Percentiles rank a stretch among this genome's conserved stretches.
Evolutionary conservation across 2,797 vertebrate species (phyloP).

Genomic region (Leuciscus waleckii): DNA sequence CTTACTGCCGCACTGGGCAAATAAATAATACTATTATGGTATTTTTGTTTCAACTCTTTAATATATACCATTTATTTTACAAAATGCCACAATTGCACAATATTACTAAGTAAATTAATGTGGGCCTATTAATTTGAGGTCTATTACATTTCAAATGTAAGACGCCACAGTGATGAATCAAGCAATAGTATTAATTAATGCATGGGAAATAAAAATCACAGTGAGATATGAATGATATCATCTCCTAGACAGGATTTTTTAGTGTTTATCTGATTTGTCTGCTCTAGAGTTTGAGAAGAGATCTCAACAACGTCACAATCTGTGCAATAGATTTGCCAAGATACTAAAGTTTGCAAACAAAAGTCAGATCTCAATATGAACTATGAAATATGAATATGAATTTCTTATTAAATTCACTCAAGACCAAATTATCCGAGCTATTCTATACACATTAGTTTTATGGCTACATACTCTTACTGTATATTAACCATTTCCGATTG

Average conservation of each 20-base stretch:
- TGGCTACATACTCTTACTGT: not conserved
- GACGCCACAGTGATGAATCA: not conserved
- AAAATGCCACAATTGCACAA: not conserved
- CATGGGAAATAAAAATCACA: not conserved
- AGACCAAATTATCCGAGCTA: not conserved
- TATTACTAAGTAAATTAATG: not conserved
- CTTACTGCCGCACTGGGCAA: conserved; percentile 28
- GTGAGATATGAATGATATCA: not conserved
- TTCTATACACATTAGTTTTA: not conserved
- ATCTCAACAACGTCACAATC: not conserved
- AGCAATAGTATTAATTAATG: not conserved
- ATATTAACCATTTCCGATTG: not conserved
- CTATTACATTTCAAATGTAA: not conserved
- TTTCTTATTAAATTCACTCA: not conserved
- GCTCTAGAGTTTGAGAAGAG: not conserved
- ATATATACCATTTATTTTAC: not conserved
- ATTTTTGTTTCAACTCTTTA: not conserved
- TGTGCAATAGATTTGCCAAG: not conserved
- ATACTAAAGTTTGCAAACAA: not conserved
- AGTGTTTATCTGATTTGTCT: not conserved
- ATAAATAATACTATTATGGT: not conserved
- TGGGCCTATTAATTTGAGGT: not conserved
- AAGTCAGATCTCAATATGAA: not conserved
- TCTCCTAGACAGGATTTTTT: not conserved
- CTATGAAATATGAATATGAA: too few relatives aligned